These are phyloP conservation scores for Hydrozoanthus tunicans DNA, from an alignment of 64 coral and sea anemone genomes.

Conservation along the genomic window DNA sequence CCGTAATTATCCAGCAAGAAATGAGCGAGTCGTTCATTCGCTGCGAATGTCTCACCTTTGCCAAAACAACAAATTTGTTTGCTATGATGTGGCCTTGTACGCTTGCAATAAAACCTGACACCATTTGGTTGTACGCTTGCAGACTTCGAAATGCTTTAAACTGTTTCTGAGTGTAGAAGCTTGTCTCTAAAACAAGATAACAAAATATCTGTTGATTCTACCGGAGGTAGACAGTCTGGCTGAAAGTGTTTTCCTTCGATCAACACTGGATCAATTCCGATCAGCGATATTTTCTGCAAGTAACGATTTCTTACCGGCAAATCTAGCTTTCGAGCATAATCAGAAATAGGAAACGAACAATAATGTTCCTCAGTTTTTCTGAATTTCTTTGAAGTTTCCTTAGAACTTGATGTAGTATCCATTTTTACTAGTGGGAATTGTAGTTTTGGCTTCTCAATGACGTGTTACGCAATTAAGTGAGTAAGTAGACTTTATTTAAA, in stretches of 20 bases:
- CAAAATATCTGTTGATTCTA: background rate
- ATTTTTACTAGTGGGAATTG: slow-evolving; percentile 1
- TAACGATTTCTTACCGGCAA: background rate
- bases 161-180: background rate
- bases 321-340: background rate
- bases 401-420: background rate
- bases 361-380: background rate
- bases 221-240: background rate
- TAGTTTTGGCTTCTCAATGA: background rate
- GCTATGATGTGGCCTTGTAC: background rate
- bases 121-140: background rate
- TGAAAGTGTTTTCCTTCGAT: background rate
- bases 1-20: background rate
- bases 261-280: background rate
- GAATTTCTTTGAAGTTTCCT: background rate
- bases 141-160: background rate
- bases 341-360: background rate
- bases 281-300: background rate
- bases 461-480: background rate
- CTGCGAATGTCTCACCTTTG: background rate
- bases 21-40: background rate
- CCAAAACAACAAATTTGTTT: background rate
- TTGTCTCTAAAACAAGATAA: too few relatives aligned
- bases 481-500: too few relatives aligned
- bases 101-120: background rate